phyloP scores from a whole-genome alignment of 2,888 invertebrate genomes.

The Nymphalis c-album region DNA sequence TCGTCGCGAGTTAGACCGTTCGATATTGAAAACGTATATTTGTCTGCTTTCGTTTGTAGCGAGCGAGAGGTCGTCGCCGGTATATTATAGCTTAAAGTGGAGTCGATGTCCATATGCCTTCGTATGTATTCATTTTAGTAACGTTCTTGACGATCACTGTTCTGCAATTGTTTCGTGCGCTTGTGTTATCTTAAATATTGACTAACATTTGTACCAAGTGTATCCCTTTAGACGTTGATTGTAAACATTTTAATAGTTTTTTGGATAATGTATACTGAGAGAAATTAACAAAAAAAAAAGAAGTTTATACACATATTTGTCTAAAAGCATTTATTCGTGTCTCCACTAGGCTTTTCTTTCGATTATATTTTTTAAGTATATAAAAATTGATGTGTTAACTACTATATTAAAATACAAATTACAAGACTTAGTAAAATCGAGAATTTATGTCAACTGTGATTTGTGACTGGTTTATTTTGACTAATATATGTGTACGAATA shows the following conservation, averaged over 20 bases:
- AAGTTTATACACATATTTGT: conserved; percentile 42
- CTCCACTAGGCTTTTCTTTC: conserved; percentile 54
- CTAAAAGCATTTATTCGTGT: conserved; percentile 69
- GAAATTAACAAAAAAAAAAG: conserved; percentile 14
- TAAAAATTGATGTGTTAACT: conserved; percentile 65
- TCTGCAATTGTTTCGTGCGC: conserved; percentile 48
- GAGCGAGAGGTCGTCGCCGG: conserved; percentile 3
- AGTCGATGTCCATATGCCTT: conserved; percentile 17
- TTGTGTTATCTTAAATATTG: conserved; percentile 48
- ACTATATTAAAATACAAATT: conserved; percentile 62
- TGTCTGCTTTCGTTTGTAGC: conserved; percentile 11
- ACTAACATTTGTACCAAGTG: conserved; percentile 43
- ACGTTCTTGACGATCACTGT: conserved; percentile 52
- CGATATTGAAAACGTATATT: neutral
- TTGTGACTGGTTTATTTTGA: conserved; percentile 80
- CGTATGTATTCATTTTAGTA: conserved; percentile 38
- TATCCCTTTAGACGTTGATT: conserved; percentile 35
- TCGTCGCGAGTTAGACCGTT: neutral
- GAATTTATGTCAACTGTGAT: conserved; percentile 81
- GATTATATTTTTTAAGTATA: conserved; percentile 56
- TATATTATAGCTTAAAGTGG: conserved; percentile 22
- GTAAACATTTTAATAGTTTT: conserved; percentile 36
- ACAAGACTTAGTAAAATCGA: conserved; percentile 80
- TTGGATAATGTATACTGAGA: conserved; percentile 37
- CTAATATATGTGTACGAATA: conserved; percentile 75